Percentiles rank a stretch among this genome's conserved stretches.
These are phyloP conservation scores for Oryzias woworae DNA, from an alignment of 2,113 vertebrate genomes.

Conservation along the genomic window DNA sequence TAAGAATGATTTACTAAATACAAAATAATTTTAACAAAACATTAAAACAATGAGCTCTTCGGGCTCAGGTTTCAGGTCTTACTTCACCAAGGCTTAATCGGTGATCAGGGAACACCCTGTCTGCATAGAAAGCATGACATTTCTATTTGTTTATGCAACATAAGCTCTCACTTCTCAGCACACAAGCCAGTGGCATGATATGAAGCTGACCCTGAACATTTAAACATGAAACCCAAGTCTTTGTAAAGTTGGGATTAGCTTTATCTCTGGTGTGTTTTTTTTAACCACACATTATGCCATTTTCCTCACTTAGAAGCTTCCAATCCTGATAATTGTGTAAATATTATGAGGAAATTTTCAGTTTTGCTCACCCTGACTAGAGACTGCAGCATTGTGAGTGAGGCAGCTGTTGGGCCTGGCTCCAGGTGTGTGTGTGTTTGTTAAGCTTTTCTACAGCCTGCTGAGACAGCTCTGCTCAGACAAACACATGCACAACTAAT, in stretches of 20 bases:
- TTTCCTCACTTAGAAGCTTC: conserved; percentile 19
- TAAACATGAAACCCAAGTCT: conserved; percentile 62
- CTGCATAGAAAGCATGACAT: conserved; percentile 27
- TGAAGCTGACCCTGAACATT: conserved; percentile 50
- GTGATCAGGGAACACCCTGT: conserved; percentile 3
- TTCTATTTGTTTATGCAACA: conserved; percentile 48
- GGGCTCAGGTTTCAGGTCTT: conserved; percentile 3
- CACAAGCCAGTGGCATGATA: conserved; percentile 28
- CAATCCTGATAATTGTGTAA: conserved; percentile 7
- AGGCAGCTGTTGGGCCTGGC: conserved; percentile 73
- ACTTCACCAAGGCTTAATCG: conserved; percentile 1
- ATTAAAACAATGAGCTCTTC: background rate
- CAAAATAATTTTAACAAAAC: background rate
- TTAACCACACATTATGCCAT: conserved; percentile 15
- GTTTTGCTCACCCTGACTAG: conserved; percentile 19
- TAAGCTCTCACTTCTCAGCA: conserved; percentile 38
- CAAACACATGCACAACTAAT: conserved; percentile 11
- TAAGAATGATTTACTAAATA: too few relatives aligned
- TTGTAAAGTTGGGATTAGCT: conserved; percentile 46
- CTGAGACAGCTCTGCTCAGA: conserved; percentile 20
- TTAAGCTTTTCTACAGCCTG: conserved; percentile 54
- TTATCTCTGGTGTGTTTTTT: conserved; percentile 38
- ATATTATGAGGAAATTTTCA: background rate
- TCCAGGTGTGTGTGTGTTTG: conserved; percentile 65
- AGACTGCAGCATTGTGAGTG: conserved; percentile 39